A percentile compares a stretch with the other conserved stretches of the same genome.
Evolutionary conservation across 1,140 invertebrate genomes (phyloP).

Genomic region (Akabosia matsudoensis): DNA sequence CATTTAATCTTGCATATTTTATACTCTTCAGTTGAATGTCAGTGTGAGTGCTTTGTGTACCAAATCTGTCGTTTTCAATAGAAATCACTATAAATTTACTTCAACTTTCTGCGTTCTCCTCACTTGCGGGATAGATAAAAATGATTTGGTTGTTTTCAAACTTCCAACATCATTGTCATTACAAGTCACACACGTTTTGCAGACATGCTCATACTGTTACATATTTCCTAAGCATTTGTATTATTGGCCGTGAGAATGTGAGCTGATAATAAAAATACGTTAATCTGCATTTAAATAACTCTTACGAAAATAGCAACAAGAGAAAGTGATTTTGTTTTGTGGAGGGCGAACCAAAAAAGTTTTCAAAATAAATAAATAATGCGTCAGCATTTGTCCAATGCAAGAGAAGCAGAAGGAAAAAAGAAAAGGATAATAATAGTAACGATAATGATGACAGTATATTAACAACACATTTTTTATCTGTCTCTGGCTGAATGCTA

Average conservation of each 20-base stretch:
- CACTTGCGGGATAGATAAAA: background rate
- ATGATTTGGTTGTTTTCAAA: background rate
- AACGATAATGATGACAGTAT: background rate
- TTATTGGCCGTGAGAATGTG: background rate
- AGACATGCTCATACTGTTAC: background rate
- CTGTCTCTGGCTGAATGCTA: background rate
- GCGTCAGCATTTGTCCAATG: background rate
- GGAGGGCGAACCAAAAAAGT: background rate
- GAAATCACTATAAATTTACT: background rate
- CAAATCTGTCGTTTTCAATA: slow-evolving; percentile 2
- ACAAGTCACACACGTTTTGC: too few species aligned
- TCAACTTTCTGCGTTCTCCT: too few species aligned
- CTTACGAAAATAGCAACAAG: background rate
- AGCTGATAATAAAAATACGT: background rate
- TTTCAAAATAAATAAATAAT: background rate
- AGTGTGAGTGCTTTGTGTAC: background rate
- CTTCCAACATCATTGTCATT: background rate
- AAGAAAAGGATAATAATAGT: background rate
- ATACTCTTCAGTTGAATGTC: too few species aligned
- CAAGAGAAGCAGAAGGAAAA: background rate
- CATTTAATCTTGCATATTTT: background rate
- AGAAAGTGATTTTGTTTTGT: background rate
- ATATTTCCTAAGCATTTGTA: background rate
- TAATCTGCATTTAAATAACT: background rate
- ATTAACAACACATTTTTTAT: background rate